Conservation (phyloP, 1,140 invertebrate species). For the Bombus huntii region DNA sequence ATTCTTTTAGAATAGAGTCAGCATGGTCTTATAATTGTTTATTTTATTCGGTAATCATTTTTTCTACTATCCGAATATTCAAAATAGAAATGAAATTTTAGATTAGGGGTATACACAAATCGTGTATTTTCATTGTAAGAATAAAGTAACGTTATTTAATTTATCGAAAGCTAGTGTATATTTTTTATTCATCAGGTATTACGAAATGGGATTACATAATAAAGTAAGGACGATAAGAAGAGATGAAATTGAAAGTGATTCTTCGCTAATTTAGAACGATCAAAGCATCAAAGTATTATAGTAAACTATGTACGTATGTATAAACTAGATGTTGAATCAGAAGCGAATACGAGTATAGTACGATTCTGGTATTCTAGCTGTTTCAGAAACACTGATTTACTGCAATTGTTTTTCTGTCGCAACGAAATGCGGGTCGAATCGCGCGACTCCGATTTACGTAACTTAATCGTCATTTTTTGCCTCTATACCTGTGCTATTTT, state of each 20-base stretch:
- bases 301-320: too few relatives aligned
- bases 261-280: not conserved
- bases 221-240: not conserved
- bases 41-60: too few relatives aligned
- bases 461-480: not conserved
- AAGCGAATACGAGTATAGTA: not conserved
- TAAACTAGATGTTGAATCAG: not conserved
- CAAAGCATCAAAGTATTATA: too few relatives aligned
- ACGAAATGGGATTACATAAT: not conserved
- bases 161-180: too few relatives aligned
- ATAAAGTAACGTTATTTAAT: too few relatives aligned
- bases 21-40: too few relatives aligned
- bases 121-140: too few relatives aligned
- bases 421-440: slow-evolving; percentile 24
- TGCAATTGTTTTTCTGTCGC: slow-evolving; percentile 18
- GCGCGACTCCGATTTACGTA: slow-evolving; percentile 20
- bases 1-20: too few relatives aligned
- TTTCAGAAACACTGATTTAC: not conserved
- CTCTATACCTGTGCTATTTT: not conserved
- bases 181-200: not conserved
- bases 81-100: too few relatives aligned
- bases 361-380: not conserved
- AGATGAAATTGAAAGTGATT: not conserved
- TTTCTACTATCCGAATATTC: too few relatives aligned
- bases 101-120: too few relatives aligned